phyloP scores from a whole-genome alignment of 1,140 invertebrate species.

The Periplaneta americana region DNA sequence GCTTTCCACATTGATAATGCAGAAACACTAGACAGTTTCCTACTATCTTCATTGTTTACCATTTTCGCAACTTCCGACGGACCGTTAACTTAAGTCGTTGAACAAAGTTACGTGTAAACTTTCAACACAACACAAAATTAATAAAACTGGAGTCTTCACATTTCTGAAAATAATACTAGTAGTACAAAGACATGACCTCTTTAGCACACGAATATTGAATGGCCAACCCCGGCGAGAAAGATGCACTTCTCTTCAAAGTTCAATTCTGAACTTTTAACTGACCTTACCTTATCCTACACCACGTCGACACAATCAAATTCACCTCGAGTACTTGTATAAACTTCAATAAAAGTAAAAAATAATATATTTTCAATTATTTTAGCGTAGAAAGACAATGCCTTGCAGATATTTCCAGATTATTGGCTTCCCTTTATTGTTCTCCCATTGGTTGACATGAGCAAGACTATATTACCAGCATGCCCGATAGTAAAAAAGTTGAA shows the following conservation, averaged over 20 bases:
- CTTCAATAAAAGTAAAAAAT: conserved; percentile 7
- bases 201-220: conserved; percentile 12
- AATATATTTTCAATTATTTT: not conserved
- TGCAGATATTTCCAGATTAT: not conserved
- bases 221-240: conserved; percentile 10
- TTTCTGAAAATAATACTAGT: conserved; percentile 14
- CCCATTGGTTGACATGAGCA: not conserved
- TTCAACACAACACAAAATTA: conserved; percentile 18
- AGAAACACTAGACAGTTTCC: conserved; percentile 15
- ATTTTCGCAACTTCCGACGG: conserved; percentile 6
- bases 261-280: conserved; percentile 17
- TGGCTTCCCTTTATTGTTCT: not conserved
- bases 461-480: not conserved
- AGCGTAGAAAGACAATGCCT: not conserved
- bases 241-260: conserved; percentile 19
- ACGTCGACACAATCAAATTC: conserved; percentile 15
- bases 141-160: conserved; percentile 16
- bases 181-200: conserved; percentile 10
- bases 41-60: conserved; percentile 13
- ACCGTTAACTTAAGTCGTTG: conserved; percentile 4
- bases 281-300: conserved; percentile 19
- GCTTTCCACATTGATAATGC: conserved; percentile 19
- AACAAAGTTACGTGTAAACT: conserved; percentile 13
- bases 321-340: conserved; percentile 13
- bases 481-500: not conserved